Evolutionary conservation across 1,140 invertebrate species (phyloP), one percentile per base, ranked within the genome.

Genomic region (Acyrthosiphon pisum): DNA sequence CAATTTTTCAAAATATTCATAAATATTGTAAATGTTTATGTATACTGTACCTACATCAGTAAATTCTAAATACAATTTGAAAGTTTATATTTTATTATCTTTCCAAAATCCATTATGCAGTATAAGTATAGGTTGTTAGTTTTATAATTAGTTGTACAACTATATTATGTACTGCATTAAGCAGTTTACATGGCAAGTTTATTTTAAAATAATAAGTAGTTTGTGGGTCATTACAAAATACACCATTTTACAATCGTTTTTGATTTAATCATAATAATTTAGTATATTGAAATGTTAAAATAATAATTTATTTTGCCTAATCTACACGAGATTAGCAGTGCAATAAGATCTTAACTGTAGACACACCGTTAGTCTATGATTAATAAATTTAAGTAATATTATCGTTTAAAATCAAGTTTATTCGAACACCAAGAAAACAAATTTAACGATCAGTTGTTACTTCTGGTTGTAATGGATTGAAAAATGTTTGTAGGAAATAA

Each of bases 1-100:
- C 60, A 76, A 76, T 76, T 76, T 76, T 35, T 76, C 60, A 76
- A 76, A 76, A 76, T 30, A 76, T n/a, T n/a, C 60, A 76, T n/a
- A n/a, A 76, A 76, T 76, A 76, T 76, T 76, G 60, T 76, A n/a
- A 35, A 76, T 18, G n/a, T 35, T 76, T 76, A 30, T 60, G 56
- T 30, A 60, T 30, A 60, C 11, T 60, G 26, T 60, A 46, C 44
- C 7, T 46, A 76, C 60, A n/a, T n/a, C 60, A 76, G 14, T 76
- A 76, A 76, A 6, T 76, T 76, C 14, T n/a, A 76, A 76, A 76
- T 76, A 76, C n/a, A 76, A 76, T 76, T 76, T 76, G 11, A 18
- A 76, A n/a, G 60, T n/a, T 76, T 76, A n/a, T 76, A 0, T 76
- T 76, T n/a, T 76, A 76, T 76, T n/a, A 76, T 76, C 30, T 35